Evolutionary conservation across 2,113 vertebrate species (phyloP).

Genomic region (Himantopus leucocephalus): DNA sequence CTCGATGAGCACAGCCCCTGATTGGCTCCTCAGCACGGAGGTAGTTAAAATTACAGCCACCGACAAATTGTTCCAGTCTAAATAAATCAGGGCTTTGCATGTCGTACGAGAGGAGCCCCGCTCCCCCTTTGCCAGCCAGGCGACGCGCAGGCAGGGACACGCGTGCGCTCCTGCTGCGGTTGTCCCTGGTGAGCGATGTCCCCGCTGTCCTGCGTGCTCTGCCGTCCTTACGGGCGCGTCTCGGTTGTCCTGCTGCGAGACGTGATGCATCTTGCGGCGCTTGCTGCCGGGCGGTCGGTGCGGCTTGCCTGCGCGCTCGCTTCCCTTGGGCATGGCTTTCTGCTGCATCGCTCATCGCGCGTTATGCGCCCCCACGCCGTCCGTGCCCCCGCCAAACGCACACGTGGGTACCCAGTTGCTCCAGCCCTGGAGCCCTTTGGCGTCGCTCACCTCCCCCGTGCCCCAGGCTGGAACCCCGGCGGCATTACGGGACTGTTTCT

Average conservation of each 20-base stretch:
- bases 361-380: accelerated
- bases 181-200: accelerated
- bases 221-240: accelerated
- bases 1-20: constrained; percentile 66
- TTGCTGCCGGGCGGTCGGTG: neutral
- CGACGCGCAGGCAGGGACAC: accelerated
- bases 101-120: neutral
- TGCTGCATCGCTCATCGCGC: neutral
- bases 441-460: accelerated
- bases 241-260: accelerated
- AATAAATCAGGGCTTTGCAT: constrained; percentile 76
- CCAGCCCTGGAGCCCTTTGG: neutral
- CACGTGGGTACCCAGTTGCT: accelerated
- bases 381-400: neutral
- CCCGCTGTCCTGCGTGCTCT: accelerated
- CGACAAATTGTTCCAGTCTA: constrained; percentile 83
- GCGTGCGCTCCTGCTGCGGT: accelerated
- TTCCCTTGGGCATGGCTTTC: neutral
- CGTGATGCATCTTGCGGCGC: accelerated
- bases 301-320: no score
- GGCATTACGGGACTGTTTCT: neutral
- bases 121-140: neutral
- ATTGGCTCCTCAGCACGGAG: constrained; percentile 80
- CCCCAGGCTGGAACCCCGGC: neutral
- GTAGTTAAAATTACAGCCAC: constrained; percentile 85